These are phyloP conservation scores for Villa cingulata DNA, from an alignment of 2,888 invertebrate species.

Conservation along the genomic window DNA sequence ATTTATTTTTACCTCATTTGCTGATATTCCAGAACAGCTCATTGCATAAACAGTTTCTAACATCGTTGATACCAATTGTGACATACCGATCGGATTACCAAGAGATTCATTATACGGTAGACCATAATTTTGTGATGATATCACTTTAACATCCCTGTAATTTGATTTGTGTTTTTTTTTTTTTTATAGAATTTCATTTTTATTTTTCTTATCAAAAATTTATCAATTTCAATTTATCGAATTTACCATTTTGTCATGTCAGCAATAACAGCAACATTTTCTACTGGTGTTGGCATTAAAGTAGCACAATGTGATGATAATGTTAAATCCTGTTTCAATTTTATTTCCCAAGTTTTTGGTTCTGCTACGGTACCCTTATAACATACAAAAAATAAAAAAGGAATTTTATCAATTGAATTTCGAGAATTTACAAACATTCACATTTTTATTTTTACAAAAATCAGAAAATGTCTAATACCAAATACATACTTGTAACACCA, in stretches of 20 bases:
- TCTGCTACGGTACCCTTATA: conserved; percentile 43
- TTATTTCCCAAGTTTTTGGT: conserved; percentile 44
- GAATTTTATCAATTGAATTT: too few relatives aligned
- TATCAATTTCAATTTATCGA: too few relatives aligned
- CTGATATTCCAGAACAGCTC: conserved; percentile 59
- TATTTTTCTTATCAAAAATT: too few relatives aligned
- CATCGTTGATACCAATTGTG: conserved; percentile 69
- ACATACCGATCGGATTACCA: conserved; percentile 54
- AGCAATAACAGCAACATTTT: conserved; percentile 71
- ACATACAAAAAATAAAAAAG: too few relatives aligned
- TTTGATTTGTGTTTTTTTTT: too few relatives aligned
- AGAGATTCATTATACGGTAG: conserved; percentile 39
- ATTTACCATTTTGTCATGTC: conserved; percentile 65
- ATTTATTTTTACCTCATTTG: conserved; percentile 53
- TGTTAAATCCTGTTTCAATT: conserved; percentile 40
- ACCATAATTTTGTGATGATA: conserved; percentile 38
- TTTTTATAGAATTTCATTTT: too few relatives aligned
- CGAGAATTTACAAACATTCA: too few relatives aligned
- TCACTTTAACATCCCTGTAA: conserved; percentile 41
- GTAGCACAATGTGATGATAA: conserved; percentile 39
- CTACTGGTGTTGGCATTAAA: conserved; percentile 56
- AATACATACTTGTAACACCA: conserved; percentile 53
- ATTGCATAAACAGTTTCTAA: conserved; percentile 68
- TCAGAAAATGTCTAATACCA: too few relatives aligned
- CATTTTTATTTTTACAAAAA: too few relatives aligned